phyloP scores from a whole-genome alignment of 2,888 invertebrate species.

The Pterostichus madidus region DNA sequence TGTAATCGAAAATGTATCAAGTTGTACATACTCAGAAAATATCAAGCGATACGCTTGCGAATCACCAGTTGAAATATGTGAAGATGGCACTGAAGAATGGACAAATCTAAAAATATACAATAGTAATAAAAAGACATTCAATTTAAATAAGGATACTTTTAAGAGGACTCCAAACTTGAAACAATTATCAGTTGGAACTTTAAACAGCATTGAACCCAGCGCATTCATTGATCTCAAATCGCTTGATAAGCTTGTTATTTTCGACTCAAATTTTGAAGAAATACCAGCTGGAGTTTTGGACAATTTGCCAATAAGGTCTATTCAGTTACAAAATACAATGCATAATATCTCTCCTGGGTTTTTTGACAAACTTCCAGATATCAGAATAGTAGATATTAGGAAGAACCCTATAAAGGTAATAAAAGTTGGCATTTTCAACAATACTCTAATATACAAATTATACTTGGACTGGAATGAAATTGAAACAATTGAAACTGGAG shows the following conservation, averaged over 20 bases:
- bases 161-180: constrained; percentile 16
- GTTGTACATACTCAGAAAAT: not conserved
- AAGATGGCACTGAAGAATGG: constrained; percentile 10
- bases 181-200: not conserved
- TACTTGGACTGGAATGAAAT: constrained; percentile 39
- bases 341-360: constrained; percentile 4
- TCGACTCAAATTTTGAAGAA: not conserved
- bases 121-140: not conserved
- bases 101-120: not conserved
- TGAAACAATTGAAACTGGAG: constrained; percentile 15
- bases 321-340: not conserved
- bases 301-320: constrained; percentile 7
- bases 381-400: constrained; percentile 20
- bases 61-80: constrained; percentile 13
- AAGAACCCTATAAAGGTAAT: constrained; percentile 26
- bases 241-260: constrained; percentile 20
- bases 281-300: constrained; percentile 1
- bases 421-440: constrained; percentile 14
- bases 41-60: not conserved
- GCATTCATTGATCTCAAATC: constrained; percentile 8
- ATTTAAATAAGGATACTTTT: constrained; percentile 24
- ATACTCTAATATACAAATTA: not conserved
- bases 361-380: constrained; percentile 19
- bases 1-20: too few species aligned
- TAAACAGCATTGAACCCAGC: not conserved